Evolutionary conservation across 2,113 vertebrate genomes (phyloP).

Genomic region (Mungos mungo): DNA sequence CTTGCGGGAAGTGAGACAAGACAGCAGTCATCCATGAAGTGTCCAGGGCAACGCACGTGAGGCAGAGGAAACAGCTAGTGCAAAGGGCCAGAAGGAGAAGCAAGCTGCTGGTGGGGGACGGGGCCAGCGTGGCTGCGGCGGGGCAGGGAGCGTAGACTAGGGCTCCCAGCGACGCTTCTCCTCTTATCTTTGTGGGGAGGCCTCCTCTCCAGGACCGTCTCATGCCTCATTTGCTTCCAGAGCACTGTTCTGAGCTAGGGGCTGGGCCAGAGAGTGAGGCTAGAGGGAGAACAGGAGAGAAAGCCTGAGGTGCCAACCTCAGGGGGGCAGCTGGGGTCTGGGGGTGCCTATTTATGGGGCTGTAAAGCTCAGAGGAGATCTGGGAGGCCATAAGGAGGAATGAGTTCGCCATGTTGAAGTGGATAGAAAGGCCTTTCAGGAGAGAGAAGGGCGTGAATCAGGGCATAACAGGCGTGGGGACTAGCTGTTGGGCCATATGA

Average conservation of each 20-base stretch:
- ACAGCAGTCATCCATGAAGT: background rate
- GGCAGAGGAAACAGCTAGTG: background rate
- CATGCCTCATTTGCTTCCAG: background rate
- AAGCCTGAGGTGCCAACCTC: background rate
- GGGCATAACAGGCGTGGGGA: background rate
- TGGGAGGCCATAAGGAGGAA: background rate
- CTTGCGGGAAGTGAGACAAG: rapidly evolving
- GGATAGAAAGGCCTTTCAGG: background rate
- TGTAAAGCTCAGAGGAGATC: background rate
- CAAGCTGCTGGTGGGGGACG: background rate
- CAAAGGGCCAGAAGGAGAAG: background rate
- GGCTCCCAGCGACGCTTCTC: background rate
- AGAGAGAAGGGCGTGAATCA: background rate
- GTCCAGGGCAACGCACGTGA: too few species aligned
- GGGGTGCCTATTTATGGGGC: background rate
- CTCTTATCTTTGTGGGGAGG: background rate
- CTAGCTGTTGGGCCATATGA: background rate
- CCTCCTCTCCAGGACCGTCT: background rate
- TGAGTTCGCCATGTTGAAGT: background rate
- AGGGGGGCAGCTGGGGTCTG: background rate
- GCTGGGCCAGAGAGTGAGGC: background rate
- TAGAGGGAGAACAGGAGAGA: background rate
- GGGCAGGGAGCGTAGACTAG: background rate
- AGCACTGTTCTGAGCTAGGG: background rate
- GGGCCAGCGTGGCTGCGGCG: background rate